These are phyloP conservation scores for Sipha flava DNA, from an alignment of 1,140 invertebrate genomes.

Conservation along the genomic window DNA sequence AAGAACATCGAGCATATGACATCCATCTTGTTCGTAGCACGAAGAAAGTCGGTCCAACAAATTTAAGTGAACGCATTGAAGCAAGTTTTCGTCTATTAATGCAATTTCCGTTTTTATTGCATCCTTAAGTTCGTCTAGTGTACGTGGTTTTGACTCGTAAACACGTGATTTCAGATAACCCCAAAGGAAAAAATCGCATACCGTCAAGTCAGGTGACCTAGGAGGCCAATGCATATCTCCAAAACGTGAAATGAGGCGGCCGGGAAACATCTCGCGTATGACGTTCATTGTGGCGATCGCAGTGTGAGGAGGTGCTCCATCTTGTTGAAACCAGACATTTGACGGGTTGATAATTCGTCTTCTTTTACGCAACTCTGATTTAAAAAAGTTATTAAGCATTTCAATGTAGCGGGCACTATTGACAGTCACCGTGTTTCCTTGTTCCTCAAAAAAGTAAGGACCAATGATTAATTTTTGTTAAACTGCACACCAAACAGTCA, in stretches of 20 bases:
- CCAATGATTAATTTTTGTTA: too few species aligned
- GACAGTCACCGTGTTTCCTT: too few species aligned
- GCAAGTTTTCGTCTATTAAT: not conserved
- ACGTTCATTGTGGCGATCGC: not conserved
- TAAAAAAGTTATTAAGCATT: not conserved
- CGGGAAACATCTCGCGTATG: not conserved
- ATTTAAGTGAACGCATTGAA: not conserved
- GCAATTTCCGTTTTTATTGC: not conserved
- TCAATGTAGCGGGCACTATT: too few species aligned
- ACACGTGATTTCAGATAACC: not conserved
- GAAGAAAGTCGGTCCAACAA: not conserved
- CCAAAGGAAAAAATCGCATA: not conserved
- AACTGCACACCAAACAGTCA: too few species aligned
- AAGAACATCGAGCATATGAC: not conserved
- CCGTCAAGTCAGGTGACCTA: not conserved
- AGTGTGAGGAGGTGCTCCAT: conserved; percentile 36
- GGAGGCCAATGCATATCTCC: conserved; percentile 26
- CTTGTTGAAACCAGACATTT: conserved; percentile 37
- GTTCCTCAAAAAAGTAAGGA: too few species aligned
- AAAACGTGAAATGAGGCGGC: conserved; percentile 34
- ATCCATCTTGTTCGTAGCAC: not conserved
- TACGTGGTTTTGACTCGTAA: not conserved
- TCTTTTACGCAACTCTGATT: not conserved
- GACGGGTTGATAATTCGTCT: conserved; percentile 22
- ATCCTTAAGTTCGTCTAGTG: not conserved